A percentile compares a stretch with the other conserved stretches of the same genome.
phyloP scores from a whole-genome alignment of 2,888 invertebrate species.

The Drosophila planitibia region DNA sequence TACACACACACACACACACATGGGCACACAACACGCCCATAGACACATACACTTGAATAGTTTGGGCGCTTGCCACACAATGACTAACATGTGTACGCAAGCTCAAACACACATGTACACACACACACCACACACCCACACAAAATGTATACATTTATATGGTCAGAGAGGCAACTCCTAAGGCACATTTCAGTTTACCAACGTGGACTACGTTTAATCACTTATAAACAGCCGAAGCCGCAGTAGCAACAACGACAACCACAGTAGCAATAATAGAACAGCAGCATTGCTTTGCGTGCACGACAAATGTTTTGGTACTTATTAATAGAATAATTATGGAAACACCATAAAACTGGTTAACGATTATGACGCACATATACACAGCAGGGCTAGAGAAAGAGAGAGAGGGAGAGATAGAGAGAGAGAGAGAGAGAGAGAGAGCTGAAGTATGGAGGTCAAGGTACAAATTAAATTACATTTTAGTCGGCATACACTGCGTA shows the following conservation, averaged over 20 bases:
- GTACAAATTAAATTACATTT: conserved; percentile 23
- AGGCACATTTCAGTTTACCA: conserved; percentile 57
- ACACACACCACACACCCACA: background rate
- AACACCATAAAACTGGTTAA: conserved; percentile 76
- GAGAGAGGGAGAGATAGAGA: background rate
- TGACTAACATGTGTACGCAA: conserved; percentile 57
- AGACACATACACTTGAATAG: conserved; percentile 56
- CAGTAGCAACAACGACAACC: conserved; percentile 21
- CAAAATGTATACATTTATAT: conserved; percentile 20
- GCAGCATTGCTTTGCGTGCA: conserved; percentile 56
- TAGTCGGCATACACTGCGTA: conserved; percentile 35
- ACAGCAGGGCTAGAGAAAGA: background rate
- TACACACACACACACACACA: conserved; percentile 36
- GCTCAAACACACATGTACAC: conserved; percentile 26
- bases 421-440: background rate
- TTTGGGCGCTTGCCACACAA: conserved; percentile 53
- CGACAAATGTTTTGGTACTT: conserved; percentile 78
- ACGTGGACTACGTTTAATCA: conserved; percentile 71
- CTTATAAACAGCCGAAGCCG: conserved; percentile 71
- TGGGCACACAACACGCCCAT: background rate
- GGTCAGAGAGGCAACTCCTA: conserved; percentile 37
- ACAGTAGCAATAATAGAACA: conserved; percentile 30
- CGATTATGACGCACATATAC: conserved; percentile 62
- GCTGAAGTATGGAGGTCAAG: background rate
- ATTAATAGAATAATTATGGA: conserved; percentile 80